Conservation (phyloP, 2,797 vertebrate species). For the Danio tinwini region DNA sequence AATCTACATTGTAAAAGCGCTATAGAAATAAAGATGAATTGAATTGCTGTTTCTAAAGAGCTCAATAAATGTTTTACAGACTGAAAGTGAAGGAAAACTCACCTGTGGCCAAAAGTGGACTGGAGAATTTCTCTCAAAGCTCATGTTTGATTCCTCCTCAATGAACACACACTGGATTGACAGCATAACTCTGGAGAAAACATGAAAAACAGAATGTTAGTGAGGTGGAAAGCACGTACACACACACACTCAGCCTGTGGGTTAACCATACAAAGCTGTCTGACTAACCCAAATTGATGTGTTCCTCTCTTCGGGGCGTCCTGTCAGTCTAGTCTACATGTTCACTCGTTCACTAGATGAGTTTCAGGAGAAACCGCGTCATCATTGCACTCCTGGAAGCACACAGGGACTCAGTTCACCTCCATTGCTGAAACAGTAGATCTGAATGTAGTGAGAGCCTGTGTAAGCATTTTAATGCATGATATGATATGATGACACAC, state of each 20-base stretch:
- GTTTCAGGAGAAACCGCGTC: slow-evolving; percentile 20
- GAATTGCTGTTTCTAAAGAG: neutral
- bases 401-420: slow-evolving; percentile 9
- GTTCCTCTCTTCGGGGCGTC: slow-evolving; percentile 31
- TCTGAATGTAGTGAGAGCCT: too few species aligned
- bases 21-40: too few species aligned
- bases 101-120: neutral
- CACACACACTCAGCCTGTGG: slow-evolving; percentile 16
- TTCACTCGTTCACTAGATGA: slow-evolving; percentile 16
- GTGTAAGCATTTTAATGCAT: too few species aligned
- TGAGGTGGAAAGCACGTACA: slow-evolving; percentile 21
- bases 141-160: slow-evolving; percentile 22
- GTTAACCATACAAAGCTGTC: slow-evolving; percentile 22
- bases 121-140: neutral
- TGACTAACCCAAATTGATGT: slow-evolving; percentile 46
- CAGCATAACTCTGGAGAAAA: slow-evolving; percentile 43
- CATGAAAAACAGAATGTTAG: slow-evolving; percentile 21
- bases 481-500: too few species aligned
- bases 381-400: slow-evolving; percentile 5
- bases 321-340: slow-evolving; percentile 41
- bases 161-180: slow-evolving; percentile 45
- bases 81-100: neutral
- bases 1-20: too few species aligned
- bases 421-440: neutral
- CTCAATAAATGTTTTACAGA: neutral